phyloP scores from a whole-genome alignment of 2,797 vertebrate species.

The Holocentrus rufus region DNA sequence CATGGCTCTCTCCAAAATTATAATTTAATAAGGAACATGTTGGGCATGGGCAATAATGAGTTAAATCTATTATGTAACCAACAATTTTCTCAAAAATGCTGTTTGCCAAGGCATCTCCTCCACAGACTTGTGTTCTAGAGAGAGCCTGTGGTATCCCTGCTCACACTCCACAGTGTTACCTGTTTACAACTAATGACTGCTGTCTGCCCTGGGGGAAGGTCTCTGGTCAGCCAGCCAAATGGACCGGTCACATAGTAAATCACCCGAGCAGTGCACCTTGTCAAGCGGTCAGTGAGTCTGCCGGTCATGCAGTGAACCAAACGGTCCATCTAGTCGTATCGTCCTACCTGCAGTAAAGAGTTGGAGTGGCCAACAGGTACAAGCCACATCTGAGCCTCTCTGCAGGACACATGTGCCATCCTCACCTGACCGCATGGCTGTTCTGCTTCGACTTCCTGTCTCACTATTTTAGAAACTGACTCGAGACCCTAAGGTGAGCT shows the following conservation, averaged over 20 bases:
- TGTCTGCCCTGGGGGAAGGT: too few relatives aligned
- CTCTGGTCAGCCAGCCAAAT: background rate
- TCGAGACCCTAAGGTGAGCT: background rate
- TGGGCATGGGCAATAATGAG: too few relatives aligned
- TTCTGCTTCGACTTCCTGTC: slow-evolving; percentile 24
- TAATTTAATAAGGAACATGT: too few relatives aligned
- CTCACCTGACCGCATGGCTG: slow-evolving; percentile 21
- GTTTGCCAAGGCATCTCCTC: too few relatives aligned
- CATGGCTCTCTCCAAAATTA: too few relatives aligned
- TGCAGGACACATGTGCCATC: slow-evolving; percentile 30
- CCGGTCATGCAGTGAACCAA: background rate
- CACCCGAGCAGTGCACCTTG: background rate
- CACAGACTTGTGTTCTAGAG: too few relatives aligned
- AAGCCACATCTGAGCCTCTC: slow-evolving; percentile 47
- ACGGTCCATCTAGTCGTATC: background rate
- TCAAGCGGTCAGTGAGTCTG: background rate
- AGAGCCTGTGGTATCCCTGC: too few relatives aligned
- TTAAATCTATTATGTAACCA: too few relatives aligned
- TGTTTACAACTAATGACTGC: too few relatives aligned
- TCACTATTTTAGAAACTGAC: slow-evolving; percentile 11
- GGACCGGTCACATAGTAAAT: background rate
- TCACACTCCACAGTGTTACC: too few relatives aligned
- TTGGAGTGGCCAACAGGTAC: slow-evolving; percentile 60
- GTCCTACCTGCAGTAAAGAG: slow-evolving; percentile 58
- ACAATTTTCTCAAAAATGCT: too few relatives aligned